Evolutionary conservation across 2,797 vertebrate species (phyloP).

Genomic region (Scyliorhinus canicula): DNA sequence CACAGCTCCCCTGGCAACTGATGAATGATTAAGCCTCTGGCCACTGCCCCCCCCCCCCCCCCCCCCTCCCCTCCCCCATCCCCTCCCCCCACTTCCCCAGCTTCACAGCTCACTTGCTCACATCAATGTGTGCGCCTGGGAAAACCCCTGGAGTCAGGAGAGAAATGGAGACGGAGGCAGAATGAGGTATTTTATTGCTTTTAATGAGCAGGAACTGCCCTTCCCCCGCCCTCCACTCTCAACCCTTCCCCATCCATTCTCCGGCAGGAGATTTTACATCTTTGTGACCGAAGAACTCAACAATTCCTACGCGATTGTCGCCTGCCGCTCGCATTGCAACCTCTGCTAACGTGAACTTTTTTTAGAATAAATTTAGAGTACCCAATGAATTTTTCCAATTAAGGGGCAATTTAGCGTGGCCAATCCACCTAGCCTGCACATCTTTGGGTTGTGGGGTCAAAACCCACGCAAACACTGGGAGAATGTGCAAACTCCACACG

Average conservation of each 20-base stretch:
- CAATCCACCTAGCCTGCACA: no score
- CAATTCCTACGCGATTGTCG: no score
- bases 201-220: neutral
- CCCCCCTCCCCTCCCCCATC: no score
- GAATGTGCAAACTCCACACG: no score
- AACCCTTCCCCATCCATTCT: neutral
- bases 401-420: no score
- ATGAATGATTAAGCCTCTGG: conserved; percentile 21
- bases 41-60: no score
- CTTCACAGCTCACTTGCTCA: neutral
- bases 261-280: neutral
- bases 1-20: conserved; percentile 19
- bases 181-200: neutral
- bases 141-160: neutral
- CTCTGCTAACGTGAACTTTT: neutral
- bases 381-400: no score
- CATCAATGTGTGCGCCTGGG: neutral
- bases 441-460: no score
- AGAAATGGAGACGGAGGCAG: neutral
- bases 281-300: neutral
- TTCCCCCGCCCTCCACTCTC: no score
- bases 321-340: neutral
- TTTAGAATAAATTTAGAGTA: no score
- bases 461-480: no score
- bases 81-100: no score